Percentiles rank a stretch among this genome's conserved stretches.
Conservation (phyloP, 1,140 invertebrate species). For the Lamellibrachia luymesi region DNA sequence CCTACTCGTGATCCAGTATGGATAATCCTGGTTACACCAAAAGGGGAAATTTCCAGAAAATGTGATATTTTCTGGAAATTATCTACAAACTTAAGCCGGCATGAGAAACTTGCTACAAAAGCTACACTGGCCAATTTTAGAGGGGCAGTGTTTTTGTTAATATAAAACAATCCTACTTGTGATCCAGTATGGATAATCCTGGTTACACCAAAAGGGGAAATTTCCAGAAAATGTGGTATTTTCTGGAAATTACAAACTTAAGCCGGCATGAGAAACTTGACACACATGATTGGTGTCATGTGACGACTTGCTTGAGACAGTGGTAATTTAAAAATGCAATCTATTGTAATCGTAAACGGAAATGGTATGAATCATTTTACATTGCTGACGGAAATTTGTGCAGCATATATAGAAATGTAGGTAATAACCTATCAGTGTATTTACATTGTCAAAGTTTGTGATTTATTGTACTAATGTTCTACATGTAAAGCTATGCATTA, state of each 20-base stretch:
- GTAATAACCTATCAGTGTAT: background rate
- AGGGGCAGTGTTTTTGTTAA: background rate
- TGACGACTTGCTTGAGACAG: too few relatives aligned
- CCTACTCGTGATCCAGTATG: too few relatives aligned
- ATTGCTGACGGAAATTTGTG: background rate
- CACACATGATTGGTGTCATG: background rate
- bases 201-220: background rate
- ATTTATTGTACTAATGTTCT: background rate
- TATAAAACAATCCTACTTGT: background rate
- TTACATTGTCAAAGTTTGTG: background rate
- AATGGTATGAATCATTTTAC: background rate
- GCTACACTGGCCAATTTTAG: background rate
- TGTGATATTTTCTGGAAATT: too few relatives aligned
- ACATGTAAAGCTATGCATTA: background rate
- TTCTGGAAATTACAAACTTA: background rate
- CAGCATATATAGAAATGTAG: too few relatives aligned
- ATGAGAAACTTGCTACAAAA: too few relatives aligned
- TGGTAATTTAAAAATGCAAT: background rate
- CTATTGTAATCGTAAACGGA: background rate
- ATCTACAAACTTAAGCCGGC: too few relatives aligned
- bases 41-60: too few relatives aligned
- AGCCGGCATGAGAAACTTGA: background rate
- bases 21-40: too few relatives aligned
- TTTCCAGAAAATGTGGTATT: background rate
- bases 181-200: background rate